Evolutionary conservation across 2,888 invertebrate species (phyloP).

Genomic region (Caenorhabditis macrosperma): DNA sequence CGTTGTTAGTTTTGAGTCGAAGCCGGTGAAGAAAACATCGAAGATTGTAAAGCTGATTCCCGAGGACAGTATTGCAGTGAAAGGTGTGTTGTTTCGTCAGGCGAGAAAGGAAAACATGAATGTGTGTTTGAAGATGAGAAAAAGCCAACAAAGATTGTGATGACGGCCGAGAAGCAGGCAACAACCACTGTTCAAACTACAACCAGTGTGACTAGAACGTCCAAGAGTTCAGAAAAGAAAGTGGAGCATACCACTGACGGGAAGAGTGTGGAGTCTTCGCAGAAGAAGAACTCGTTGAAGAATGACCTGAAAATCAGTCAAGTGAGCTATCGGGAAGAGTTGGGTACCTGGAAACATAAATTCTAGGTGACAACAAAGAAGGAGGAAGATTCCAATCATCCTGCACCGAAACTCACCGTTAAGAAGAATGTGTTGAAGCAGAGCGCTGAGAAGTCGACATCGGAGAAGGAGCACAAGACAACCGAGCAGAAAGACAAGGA

Average conservation of each 20-base stretch:
- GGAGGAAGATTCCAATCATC: slow-evolving; percentile 56
- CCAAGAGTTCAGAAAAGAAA: slow-evolving; percentile 57
- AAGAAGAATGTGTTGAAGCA: slow-evolving; percentile 66
- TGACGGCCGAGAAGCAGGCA: slow-evolving; percentile 62
- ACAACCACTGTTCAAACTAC: slow-evolving; percentile 66
- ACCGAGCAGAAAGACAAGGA: slow-evolving; percentile 43
- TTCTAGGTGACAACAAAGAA: slow-evolving; percentile 63
- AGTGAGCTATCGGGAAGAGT: slow-evolving; percentile 16
- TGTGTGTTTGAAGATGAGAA: slow-evolving; percentile 39
- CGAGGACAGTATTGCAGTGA: slow-evolving; percentile 17
- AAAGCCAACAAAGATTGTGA: slow-evolving; percentile 47
- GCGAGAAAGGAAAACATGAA: slow-evolving; percentile 2
- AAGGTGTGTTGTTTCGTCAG: neutral
- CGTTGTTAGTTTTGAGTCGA: slow-evolving; percentile 40
- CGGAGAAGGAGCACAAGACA: slow-evolving; percentile 61
- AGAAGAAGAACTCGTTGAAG: slow-evolving; percentile 59
- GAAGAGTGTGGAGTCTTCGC: slow-evolving; percentile 58
- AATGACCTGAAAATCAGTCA: slow-evolving; percentile 64
- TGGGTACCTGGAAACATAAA: neutral
- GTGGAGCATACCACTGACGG: slow-evolving; percentile 60
- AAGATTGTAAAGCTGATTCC: slow-evolving; percentile 46
- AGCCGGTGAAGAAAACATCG: slow-evolving; percentile 42
- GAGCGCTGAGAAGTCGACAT: slow-evolving; percentile 49
- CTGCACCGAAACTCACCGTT: slow-evolving; percentile 55
- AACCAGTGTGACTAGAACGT: slow-evolving; percentile 57